Evolutionary conservation across 1,140 invertebrate species (phyloP), one percentile per base, ranked within the genome.

Genomic region (Cydia fagiglandana): DNA sequence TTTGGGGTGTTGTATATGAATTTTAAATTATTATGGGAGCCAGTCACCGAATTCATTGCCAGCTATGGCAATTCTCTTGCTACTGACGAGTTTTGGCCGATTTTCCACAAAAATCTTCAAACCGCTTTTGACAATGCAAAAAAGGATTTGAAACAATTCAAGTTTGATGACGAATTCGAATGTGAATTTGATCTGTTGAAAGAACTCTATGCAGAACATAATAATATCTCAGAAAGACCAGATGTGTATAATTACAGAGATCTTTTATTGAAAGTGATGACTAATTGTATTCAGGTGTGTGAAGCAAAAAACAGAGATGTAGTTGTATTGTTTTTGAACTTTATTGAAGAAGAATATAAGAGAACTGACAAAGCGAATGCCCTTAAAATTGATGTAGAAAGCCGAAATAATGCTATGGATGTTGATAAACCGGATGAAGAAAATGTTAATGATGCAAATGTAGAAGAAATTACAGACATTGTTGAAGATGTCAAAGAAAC

Each of bases 11-110:
- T 99, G 3, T 98, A 96, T 87, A 93, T 97, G 3, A 99, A 99
- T 87, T 98, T 99, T 80, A 96, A 96, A 82, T 91, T 98, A 24
- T 83, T 99, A 0, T 99, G 98, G 98, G 95, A 96, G 66, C 97
- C 97, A n/a, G 92, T 96, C 0, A 91, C 94, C 7, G 94, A 96
- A 82, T 93, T 97, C 20, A 95, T 99, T 73, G 92, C 95, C 3
- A 94, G 95, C 7, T 96, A 96, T 86, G 96, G 96, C 0, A 93
- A 94, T 79, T 93, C 94, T 1, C 93, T 97, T 84, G 86, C 94
- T 0, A 93, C 93, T 17, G 87, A 95, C 4, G 91, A 94, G 64
- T 98, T 98, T 93, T 99, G 98, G 98, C 87, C 93, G 17, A 89
- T 96, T 15, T 98, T 96, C 85, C 86, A 95, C 15, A 83, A 93